A percentile compares a stretch with the other conserved stretches of the same genome.
These are phyloP conservation scores for Sitta europaea DNA, from an alignment of 2,113 vertebrate genomes.

Conservation along the genomic window DNA sequence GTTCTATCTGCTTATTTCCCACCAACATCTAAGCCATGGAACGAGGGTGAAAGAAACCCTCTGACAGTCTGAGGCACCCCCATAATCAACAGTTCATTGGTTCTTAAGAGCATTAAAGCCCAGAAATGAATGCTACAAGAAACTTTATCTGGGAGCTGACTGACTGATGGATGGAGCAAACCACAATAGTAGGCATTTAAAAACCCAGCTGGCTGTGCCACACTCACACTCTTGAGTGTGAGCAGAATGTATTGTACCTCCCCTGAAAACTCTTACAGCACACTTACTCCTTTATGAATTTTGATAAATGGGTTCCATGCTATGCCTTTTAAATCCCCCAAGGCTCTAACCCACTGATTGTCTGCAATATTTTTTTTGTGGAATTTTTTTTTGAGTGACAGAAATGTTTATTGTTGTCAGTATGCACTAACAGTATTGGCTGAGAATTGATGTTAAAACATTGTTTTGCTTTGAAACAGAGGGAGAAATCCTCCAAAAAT, in stretches of 20 bases:
- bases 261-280: neutral
- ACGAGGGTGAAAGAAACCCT: neutral
- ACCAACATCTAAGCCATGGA: neutral
- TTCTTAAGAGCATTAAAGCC: neutral
- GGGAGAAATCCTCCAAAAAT: neutral
- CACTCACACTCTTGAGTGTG: neutral
- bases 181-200: constrained; percentile 23
- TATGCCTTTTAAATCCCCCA: neutral
- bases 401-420: neutral
- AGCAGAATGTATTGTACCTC: neutral
- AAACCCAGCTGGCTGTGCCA: neutral
- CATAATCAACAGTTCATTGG: neutral
- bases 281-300: neutral
- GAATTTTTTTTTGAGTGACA: neutral
- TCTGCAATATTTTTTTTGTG: neutral
- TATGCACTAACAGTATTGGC: neutral
- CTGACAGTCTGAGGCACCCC: neutral
- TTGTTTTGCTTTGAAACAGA: neutral
- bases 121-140: neutral
- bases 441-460: neutral
- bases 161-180: neutral
- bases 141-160: constrained; percentile 23
- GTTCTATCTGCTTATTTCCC: neutral
- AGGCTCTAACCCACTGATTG: neutral
- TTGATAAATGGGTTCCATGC: neutral